Evolutionary conservation across 2,113 vertebrate genomes (phyloP), one percentile per base, ranked within the genome.

Genomic region (Oxygymnocypris stewartii): DNA sequence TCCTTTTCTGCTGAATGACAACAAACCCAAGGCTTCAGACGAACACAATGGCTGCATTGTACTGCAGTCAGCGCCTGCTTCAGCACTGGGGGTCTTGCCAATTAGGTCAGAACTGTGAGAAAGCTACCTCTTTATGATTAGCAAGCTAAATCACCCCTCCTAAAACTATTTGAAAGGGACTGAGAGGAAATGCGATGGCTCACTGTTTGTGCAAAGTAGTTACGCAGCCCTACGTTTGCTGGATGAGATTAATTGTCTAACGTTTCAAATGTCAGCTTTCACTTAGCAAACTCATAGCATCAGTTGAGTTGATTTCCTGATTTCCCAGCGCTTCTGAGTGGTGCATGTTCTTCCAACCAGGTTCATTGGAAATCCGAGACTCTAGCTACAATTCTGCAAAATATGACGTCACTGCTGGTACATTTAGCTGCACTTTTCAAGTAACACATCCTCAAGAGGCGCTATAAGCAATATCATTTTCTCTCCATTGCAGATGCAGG

Each of bases 1-100:
- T 79, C 82, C 71, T 75, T 84, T 84, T 82, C 76, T 47, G 61
- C 81, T 83, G 91, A 91, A 92, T 91, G 90, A 89, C 89, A 92
- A 92, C 89, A 87, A 91, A 89, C 85, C 86, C 40, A 2, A 47
- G 85, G 86, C 82, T 79, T 80, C 67, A 69, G 54, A 75, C 44
- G 25, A 61, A 89, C 71, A 92, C 91, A 92, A 91, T 90, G 83
- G 83, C 16, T 6, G 79, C 87, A 91, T 91, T 93, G 92, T 93
- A 57, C 79, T 86, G 49, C 18, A 14, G 80, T 69, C 12, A 79
- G 85, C 75, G 82, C 44, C 78, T 63, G 78, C 80, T 54, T 65
- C 82, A 69, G 84, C 44, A 80, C 74, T 42, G 69, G 49, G 61
- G 82, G 74, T 76, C 75, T 57, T 85, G 89, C 89, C 90, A 92